Percentiles rank a stretch among this genome's conserved stretches.
These are phyloP conservation scores for Venustoraphidia nigricollis DNA, from an alignment of 2,888 invertebrate genomes.

Conservation along the genomic window DNA sequence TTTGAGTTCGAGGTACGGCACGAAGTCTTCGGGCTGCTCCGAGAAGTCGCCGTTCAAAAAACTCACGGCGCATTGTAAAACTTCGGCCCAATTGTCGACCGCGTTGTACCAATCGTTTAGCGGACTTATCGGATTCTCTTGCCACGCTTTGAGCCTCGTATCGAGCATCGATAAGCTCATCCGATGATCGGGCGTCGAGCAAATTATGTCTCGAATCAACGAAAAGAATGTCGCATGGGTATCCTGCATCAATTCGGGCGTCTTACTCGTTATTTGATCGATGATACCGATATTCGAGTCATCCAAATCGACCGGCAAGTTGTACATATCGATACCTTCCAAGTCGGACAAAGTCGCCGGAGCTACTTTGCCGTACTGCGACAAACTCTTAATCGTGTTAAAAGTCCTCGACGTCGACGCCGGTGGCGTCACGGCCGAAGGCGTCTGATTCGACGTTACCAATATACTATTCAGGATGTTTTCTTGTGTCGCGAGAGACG, in stretches of 20 bases:
- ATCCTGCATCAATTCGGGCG: slow-evolving; percentile 54
- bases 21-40: slow-evolving; percentile 73
- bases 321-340: slow-evolving; percentile 59
- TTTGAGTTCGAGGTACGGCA: slow-evolving; percentile 78
- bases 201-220: slow-evolving; percentile 73
- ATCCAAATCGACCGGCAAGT: slow-evolving; percentile 56
- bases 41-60: slow-evolving; percentile 72
- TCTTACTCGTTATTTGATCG: slow-evolving; percentile 32
- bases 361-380: slow-evolving; percentile 20
- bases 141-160: slow-evolving; percentile 54
- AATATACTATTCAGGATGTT: no score
- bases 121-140: slow-evolving; percentile 65
- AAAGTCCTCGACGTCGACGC: slow-evolving; percentile 16
- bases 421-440: not conserved
- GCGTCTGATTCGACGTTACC: no score
- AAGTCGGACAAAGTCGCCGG: slow-evolving; percentile 33
- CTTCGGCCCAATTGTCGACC: slow-evolving; percentile 56
- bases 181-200: slow-evolving; percentile 69
- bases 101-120: slow-evolving; percentile 65
- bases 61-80: slow-evolving; percentile 62
- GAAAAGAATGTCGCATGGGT: slow-evolving; percentile 79
- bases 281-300: slow-evolving; percentile 39
- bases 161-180: slow-evolving; percentile 64
- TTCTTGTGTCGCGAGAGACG: no score
- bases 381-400: slow-evolving; percentile 22